A percentile compares a stretch with the other conserved stretches of the same genome.
These are phyloP conservation scores for Antedon mediterranea DNA, from an alignment of 53 echinoderm and acorn worm genomes.

Conservation along the genomic window DNA sequence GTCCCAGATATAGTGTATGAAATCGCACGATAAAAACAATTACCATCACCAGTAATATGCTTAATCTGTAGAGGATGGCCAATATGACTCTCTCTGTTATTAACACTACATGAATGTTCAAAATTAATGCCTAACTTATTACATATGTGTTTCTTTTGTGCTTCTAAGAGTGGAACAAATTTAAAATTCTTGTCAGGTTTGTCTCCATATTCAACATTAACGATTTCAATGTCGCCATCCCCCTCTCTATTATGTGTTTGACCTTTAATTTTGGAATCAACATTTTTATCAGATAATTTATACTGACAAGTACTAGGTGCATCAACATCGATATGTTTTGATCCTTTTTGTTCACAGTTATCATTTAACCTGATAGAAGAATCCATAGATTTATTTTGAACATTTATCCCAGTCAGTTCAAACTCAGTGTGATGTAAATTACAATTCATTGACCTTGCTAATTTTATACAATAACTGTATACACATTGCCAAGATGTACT, in stretches of 20 bases:
- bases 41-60: not conserved
- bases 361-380: too few relatives aligned
- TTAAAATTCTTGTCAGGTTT: constrained; percentile 3
- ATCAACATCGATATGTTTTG: too few relatives aligned
- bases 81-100: not conserved
- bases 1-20: not conserved
- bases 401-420: constrained; percentile 7
- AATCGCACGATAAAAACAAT: not conserved
- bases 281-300: too few relatives aligned
- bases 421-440: not conserved
- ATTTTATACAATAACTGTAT: constrained; percentile 7
- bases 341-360: too few relatives aligned
- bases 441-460: constrained; percentile 12
- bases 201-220: not conserved
- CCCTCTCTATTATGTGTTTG: not conserved
- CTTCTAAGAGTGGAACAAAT: constrained; percentile 1
- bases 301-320: too few relatives aligned
- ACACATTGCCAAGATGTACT: constrained; percentile 10
- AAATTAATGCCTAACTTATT: not conserved
- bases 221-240: not conserved
- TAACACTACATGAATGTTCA: not conserved
- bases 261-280: too few relatives aligned
- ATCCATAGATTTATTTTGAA: not conserved
- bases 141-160: not conserved
- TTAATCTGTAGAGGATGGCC: not conserved